Base-by-base conservation (phyloP, 2,797 vertebrate genomes). In the Menidia menidia region DNA sequence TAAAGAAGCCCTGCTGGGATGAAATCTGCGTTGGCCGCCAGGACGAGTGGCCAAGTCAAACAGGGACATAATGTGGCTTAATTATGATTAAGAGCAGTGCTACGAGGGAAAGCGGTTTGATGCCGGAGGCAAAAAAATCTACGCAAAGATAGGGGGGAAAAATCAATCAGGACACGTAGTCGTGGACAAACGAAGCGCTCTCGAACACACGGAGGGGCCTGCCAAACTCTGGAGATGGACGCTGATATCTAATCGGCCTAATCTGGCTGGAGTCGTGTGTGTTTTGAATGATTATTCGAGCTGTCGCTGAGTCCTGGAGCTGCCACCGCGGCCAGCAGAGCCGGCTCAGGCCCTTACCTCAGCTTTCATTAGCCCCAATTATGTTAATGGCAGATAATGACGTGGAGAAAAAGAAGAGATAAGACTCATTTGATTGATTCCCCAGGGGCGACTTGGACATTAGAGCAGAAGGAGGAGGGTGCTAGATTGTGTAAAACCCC, bases 41-140 rank as follows among this genome's bases (percentile, higher is more conserved):
- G 15, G 32, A 61, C 70, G 65, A 62, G 72, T 56, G 60, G 84
- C 88, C 88, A 89, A 90, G 60, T 42, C 13, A 82, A 89, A 88
- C 86, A 88, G 15, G 14, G 32, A 60, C 16, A 44, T 59, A 0
- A 76, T 18, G 71, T 64, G 32, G 70, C 83, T 81, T 73, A 63
- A 73, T 73, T 59, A 72, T 39, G 72, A 77, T 83, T 77, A 55
- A 59, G 32, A 63, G 68, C 66, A 51, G 73, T 0, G 15, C 68
- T 35, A 6, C 30, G 67, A 53, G 54, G 51, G 39, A 82, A 76
- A 76, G 82, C 19, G 45, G 33, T 78, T 76, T 75, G 55, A 75
- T 52, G 61, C 48, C 4, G 2, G 1, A 0, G 39, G 78, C 79
- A 25, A 25, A 25, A 25, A 82, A 83, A 79, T 69, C 53, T 31